phyloP scores from a whole-genome alignment of 2,113 vertebrate genomes.

The Lasiurus borealis region DNA sequence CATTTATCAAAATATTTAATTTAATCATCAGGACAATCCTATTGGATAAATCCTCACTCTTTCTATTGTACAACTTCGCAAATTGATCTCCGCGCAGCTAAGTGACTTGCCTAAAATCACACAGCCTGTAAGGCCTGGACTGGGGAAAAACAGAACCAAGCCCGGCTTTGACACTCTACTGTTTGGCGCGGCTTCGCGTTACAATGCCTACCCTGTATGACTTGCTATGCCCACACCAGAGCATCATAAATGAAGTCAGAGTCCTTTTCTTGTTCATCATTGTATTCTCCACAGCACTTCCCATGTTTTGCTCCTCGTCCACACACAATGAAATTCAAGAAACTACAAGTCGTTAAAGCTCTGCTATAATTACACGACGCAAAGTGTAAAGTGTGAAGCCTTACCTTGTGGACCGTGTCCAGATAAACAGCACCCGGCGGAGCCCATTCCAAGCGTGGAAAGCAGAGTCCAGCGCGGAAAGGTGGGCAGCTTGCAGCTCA shows the following conservation, averaged over 20 bases:
- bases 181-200: neutral
- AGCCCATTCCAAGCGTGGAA: neutral
- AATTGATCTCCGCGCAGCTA: neutral
- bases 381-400: neutral
- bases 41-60: neutral
- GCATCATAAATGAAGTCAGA: neutral
- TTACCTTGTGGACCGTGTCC: neutral
- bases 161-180: neutral
- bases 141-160: neutral
- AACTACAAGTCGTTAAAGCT: neutral
- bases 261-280: neutral
- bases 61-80: neutral
- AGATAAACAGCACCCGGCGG: fast-evolving
- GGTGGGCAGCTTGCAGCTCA: neutral
- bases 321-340: neutral
- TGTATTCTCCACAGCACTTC: neutral
- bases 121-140: neutral
- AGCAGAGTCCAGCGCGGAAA: neutral
- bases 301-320: neutral
- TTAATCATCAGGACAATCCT: neutral
- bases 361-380: neutral
- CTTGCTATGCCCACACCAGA: neutral
- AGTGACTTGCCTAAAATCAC: neutral
- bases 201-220: too few relatives aligned
- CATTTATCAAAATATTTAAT: neutral